Conservation (phyloP, 2,797 vertebrate species). For the Pipistrellus nathusii region DNA sequence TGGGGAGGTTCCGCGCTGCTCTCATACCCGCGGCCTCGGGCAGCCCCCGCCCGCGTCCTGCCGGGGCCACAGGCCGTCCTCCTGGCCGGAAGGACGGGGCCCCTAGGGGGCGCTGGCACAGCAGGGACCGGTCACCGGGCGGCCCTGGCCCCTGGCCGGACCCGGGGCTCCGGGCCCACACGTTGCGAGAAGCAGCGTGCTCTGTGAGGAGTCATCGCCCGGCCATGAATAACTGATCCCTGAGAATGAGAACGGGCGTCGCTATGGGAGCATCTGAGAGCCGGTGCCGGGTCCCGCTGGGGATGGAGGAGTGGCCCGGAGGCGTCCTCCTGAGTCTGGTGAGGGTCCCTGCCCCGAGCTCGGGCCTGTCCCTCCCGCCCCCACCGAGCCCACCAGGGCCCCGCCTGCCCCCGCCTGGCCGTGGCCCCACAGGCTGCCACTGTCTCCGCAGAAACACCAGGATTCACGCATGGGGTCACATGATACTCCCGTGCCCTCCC, state of each 20-base stretch:
- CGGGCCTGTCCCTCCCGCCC: rapidly evolving
- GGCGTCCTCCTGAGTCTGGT: background rate
- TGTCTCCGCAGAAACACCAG: background rate
- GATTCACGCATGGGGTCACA: rapidly evolving
- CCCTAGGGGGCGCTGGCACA: background rate
- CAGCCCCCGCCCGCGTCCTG: background rate
- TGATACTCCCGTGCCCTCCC: rapidly evolving
- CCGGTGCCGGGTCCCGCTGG: background rate
- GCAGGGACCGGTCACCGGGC: rapidly evolving
- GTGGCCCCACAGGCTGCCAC: rapidly evolving
- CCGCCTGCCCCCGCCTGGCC: background rate
- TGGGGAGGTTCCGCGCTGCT: rapidly evolving
- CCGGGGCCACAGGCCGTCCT: rapidly evolving
- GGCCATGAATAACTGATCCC: rapidly evolving
- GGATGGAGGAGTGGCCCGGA: rapidly evolving
- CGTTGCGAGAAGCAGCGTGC: background rate
- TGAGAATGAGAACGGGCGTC: rapidly evolving
- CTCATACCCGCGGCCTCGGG: background rate
- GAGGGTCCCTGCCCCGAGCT: rapidly evolving
- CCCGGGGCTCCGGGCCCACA: background rate
- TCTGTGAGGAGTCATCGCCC: background rate
- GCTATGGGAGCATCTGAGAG: rapidly evolving
- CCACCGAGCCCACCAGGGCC: rapidly evolving
- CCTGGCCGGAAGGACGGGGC: background rate
- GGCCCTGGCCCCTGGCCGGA: background rate